Evolutionary conservation across 2,888 invertebrate species (phyloP).

Genomic region (Chrysina gloriosa): DNA sequence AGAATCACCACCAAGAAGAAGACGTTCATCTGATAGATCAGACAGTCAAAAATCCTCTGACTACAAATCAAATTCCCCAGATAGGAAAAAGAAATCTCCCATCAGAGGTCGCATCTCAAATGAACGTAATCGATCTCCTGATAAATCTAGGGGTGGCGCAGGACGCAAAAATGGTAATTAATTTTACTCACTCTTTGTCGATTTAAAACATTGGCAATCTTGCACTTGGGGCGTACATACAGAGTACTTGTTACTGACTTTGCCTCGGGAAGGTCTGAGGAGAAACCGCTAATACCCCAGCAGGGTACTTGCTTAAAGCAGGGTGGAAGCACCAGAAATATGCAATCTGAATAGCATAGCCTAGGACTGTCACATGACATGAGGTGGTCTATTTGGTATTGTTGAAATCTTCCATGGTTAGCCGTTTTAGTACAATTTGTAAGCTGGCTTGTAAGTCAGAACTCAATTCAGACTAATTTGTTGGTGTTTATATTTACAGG

Average conservation of each 20-base stretch:
- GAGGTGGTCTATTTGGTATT: conserved; percentile 54
- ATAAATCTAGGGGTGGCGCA: conserved; percentile 14
- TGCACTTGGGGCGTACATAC: conserved; percentile 78
- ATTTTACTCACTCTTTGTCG: conserved; percentile 43
- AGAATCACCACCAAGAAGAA: conserved; percentile 44
- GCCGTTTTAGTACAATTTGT: conserved; percentile 83
- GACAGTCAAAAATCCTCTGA: conserved; percentile 43
- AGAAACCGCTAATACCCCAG: conserved; percentile 76
- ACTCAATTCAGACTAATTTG: conserved; percentile 92
- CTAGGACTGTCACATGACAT: conserved; percentile 65
- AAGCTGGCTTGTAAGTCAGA: conserved; percentile 71
- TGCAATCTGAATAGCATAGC: conserved; percentile 65
- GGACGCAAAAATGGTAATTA: conserved; percentile 41
- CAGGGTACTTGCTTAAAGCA: conserved; percentile 74
- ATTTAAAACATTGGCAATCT: conserved; percentile 76
- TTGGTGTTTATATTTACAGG: conserved; percentile 65
- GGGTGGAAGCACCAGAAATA: conserved; percentile 82
- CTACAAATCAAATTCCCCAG: conserved; percentile 33
- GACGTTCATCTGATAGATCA: conserved; percentile 38
- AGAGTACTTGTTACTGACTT: conserved; percentile 70
- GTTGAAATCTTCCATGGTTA: conserved; percentile 73
- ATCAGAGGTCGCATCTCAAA: conserved; percentile 3
- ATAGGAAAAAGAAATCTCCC: conserved; percentile 21
- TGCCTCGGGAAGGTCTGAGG: conserved; percentile 88
- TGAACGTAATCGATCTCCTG: conserved; percentile 27